Conservation (phyloP, 2,888 invertebrate genomes). For the Eurytoma californica region DNA sequence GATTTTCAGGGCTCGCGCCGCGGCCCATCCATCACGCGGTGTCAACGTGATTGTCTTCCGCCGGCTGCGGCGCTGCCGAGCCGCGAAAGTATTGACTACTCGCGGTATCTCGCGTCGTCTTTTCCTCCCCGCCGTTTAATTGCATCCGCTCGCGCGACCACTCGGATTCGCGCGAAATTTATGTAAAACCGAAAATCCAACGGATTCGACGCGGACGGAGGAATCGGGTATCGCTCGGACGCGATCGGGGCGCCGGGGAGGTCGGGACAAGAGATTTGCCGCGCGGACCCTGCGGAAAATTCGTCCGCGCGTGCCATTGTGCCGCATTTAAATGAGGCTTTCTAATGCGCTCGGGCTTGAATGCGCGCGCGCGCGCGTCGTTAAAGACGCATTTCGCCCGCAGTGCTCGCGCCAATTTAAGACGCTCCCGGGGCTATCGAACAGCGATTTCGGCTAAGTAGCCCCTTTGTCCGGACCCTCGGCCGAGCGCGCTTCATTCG, state of each 20-base stretch:
- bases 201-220: neutral
- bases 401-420: slow-evolving; percentile 42
- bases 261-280: slow-evolving; percentile 23
- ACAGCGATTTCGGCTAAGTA: slow-evolving; percentile 17
- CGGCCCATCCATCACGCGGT: slow-evolving; percentile 74
- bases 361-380: slow-evolving; percentile 60
- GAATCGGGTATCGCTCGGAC: neutral
- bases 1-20: slow-evolving; percentile 61
- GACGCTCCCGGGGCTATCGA: slow-evolving; percentile 29
- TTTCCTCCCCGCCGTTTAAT: too few species aligned
- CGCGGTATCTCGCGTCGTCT: slow-evolving; percentile 4
- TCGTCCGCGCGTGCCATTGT: slow-evolving; percentile 64
- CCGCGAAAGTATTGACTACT: slow-evolving; percentile 38
- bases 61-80: slow-evolving; percentile 60
- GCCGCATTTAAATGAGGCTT: slow-evolving; percentile 71
- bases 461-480: neutral
- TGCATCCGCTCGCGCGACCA: too few species aligned
- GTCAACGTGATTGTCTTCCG: slow-evolving; percentile 75
- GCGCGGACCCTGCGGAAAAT: slow-evolving; percentile 50
- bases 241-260: neutral
- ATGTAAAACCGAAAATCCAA: neutral
- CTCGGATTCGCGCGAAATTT: neutral
- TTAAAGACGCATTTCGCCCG: slow-evolving; percentile 66
- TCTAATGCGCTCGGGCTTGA: slow-evolving; percentile 68
- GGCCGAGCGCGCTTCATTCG: neutral